Evolutionary conservation across 2,113 vertebrate genomes (phyloP).

Genomic region (Hippocampus abdominalis): DNA sequence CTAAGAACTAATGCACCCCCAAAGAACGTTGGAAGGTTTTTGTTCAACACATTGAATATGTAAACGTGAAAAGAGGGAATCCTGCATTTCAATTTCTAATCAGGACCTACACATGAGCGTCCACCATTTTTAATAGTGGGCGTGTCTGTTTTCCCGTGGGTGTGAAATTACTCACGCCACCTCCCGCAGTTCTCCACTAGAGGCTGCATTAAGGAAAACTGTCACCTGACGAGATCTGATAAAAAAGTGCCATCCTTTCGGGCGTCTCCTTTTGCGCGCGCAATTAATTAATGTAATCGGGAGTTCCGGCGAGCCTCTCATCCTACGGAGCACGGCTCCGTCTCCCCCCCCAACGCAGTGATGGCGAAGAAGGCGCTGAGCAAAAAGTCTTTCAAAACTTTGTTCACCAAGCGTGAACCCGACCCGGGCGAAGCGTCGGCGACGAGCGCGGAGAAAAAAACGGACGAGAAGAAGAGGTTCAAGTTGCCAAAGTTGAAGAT

Average conservation of each 20-base stretch:
- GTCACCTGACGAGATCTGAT: conserved; percentile 28
- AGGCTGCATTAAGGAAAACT: conserved; percentile 10
- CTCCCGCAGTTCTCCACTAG: neutral
- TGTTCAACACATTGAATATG: too few species aligned
- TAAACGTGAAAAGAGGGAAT: too few species aligned
- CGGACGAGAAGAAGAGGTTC: conserved; percentile 42
- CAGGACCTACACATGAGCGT: too few species aligned
- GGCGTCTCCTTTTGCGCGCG: neutral
- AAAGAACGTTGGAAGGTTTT: too few species aligned
- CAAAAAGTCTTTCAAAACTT: conserved; percentile 46
- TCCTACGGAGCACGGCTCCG: neutral
- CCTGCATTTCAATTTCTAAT: too few species aligned
- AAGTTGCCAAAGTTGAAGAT: conserved; percentile 46
- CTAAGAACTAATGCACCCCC: too few species aligned
- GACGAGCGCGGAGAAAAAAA: conserved; percentile 11
- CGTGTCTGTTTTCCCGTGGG: conserved; percentile 1
- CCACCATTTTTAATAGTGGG: neutral
- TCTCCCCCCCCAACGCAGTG: neutral
- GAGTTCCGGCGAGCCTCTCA: neutral
- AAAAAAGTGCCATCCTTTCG: neutral
- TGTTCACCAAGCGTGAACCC: conserved; percentile 64
- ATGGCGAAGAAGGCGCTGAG: conserved; percentile 58
- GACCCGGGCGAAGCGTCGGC: conserved; percentile 27
- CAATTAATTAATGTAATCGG: neutral
- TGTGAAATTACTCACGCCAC: conserved; percentile 31